Evolutionary conservation across 2,113 vertebrate species (phyloP).

Genomic region (Ibidorhyncha struthersii): DNA sequence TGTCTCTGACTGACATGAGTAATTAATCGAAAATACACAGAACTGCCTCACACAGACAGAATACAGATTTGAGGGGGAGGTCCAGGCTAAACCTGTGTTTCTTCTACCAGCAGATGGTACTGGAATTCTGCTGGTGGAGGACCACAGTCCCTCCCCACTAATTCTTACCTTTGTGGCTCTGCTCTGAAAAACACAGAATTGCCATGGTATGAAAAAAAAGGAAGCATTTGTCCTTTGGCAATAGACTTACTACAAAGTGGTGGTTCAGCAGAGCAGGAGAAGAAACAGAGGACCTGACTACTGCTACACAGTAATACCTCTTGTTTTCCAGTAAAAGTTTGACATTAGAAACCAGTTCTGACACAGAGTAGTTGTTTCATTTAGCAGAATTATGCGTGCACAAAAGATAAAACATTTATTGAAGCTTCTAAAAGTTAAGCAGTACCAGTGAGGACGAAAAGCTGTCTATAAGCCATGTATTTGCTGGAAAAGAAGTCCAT

Average conservation of each 20-base stretch:
- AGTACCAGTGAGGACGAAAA: not conserved
- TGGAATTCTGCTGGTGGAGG: not conserved
- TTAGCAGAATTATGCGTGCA: not conserved
- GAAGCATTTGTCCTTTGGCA: not conserved
- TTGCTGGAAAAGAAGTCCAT: not conserved
- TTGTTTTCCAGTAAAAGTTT: not conserved
- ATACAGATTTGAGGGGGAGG: not conserved
- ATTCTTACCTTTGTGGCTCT: not conserved
- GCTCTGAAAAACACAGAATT: not conserved
- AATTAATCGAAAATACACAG: conserved; percentile 50
- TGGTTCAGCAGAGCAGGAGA: not conserved
- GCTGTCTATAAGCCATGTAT: not conserved
- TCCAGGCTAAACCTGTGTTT: not conserved
- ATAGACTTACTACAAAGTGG: not conserved
- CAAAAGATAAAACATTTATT: not conserved
- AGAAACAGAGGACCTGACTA: not conserved
- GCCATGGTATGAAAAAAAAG: not conserved
- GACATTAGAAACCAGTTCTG: not conserved
- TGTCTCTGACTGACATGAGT: conserved; percentile 18
- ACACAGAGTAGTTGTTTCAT: not conserved
- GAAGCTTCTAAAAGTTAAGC: not conserved
- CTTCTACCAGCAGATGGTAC: conserved; percentile 17
- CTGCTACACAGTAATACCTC: not conserved
- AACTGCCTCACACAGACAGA: not conserved
- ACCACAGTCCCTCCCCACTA: not conserved